phyloP scores from a whole-genome alignment of 1,140 invertebrate genomes.

The Dinoponera quadriceps region DNA sequence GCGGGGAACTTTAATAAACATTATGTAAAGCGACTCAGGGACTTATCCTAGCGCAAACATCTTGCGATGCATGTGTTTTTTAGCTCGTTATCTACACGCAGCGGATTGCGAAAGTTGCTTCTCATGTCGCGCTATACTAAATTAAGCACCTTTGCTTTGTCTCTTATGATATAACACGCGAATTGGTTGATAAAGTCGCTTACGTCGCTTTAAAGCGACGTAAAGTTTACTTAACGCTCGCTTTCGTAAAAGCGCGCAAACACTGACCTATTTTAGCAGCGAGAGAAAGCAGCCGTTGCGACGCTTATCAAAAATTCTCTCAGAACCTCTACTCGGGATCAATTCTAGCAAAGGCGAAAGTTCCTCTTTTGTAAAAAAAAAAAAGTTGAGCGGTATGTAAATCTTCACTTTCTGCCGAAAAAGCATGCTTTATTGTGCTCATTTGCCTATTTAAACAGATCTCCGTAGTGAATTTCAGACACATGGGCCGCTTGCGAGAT shows the following conservation, averaged over 20 bases:
- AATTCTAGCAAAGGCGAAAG: background rate
- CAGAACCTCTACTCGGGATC: background rate
- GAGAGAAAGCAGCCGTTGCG: constrained; percentile 19
- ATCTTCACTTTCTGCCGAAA: too few species aligned
- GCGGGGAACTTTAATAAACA: background rate
- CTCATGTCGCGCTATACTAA: constrained; percentile 1
- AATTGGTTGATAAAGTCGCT: constrained; percentile 14
- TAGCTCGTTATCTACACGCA: constrained; percentile 13
- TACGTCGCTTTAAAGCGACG: constrained; percentile 12
- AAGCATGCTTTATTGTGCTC: too few species aligned
- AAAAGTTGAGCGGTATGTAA: too few species aligned
- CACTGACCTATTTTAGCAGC: constrained; percentile 9
- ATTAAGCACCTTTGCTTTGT: constrained; percentile 19
- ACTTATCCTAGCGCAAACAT: background rate
- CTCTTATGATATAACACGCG: background rate
- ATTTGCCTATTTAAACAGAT: too few species aligned
- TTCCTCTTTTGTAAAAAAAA: constrained; percentile 13
- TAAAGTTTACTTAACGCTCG: constrained; percentile 20
- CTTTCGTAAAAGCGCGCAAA: background rate
- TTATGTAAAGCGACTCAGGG: constrained; percentile 5
- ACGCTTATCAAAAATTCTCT: constrained; percentile 19
- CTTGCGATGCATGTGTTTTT: background rate
- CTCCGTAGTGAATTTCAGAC: background rate
- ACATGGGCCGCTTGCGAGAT: background rate
- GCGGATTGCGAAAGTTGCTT: constrained; percentile 8